A percentile compares a stretch with the other conserved stretches of the same genome.
Conservation (phyloP, 2,797 vertebrate genomes). For the Enteromius thamalakanensis region DNA sequence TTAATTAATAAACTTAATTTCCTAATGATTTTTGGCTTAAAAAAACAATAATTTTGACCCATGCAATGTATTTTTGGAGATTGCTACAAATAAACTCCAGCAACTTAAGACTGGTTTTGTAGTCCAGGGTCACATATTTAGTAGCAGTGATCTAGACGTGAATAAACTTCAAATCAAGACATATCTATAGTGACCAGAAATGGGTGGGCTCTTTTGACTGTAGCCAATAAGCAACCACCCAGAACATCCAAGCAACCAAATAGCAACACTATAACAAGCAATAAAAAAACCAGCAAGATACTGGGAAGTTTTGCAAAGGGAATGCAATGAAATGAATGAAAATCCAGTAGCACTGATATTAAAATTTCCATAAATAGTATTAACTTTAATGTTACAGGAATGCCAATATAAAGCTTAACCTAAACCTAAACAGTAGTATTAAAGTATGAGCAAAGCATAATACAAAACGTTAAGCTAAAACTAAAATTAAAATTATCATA, state of each 20-base stretch:
- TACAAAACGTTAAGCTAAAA: background rate
- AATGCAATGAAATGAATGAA: too few relatives aligned
- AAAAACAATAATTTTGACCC: too few relatives aligned
- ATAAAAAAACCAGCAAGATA: background rate
- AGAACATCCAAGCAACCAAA: background rate
- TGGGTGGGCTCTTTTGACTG: background rate
- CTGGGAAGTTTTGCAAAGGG: background rate
- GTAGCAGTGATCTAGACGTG: background rate
- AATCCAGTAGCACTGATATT: too few relatives aligned
- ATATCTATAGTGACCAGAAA: background rate
- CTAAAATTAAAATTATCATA: background rate
- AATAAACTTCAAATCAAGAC: background rate
- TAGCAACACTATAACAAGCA: background rate
- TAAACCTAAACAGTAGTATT: background rate
- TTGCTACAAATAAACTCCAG: too few relatives aligned
- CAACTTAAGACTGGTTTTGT: too few relatives aligned
- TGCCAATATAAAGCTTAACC: background rate
- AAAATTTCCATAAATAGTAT: too few relatives aligned
- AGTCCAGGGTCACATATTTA: too few relatives aligned
- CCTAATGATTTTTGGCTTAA: too few relatives aligned
- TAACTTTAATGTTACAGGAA: background rate
- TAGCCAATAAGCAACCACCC: background rate
- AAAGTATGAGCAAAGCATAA: background rate
- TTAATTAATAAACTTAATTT: too few relatives aligned
- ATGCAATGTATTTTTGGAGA: too few relatives aligned